Conservation (phyloP, 2,888 invertebrate genomes). For the Thymelicus acteon region DNA sequence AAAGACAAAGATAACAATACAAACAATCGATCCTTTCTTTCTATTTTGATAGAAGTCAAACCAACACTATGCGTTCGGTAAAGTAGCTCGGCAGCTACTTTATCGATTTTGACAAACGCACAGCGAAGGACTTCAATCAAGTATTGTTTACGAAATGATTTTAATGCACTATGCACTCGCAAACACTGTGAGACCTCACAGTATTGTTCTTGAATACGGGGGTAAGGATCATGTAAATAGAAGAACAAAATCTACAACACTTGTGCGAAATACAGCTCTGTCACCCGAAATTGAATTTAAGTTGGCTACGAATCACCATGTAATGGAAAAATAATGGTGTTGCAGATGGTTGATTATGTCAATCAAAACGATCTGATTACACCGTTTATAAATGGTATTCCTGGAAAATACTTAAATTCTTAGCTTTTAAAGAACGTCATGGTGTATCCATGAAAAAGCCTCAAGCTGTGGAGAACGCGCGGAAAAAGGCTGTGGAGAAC, state of each 20-base stretch:
- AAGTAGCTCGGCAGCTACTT: too few relatives aligned
- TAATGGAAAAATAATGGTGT: slow-evolving; percentile 50
- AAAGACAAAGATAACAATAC: too few relatives aligned
- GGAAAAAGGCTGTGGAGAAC: too few relatives aligned
- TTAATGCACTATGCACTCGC: too few relatives aligned
- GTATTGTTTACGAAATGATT: too few relatives aligned
- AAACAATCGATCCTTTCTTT: too few relatives aligned
- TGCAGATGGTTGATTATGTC: slow-evolving; percentile 51
- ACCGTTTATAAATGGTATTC: slow-evolving; percentile 51
- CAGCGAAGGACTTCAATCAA: too few relatives aligned
- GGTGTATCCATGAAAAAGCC: slow-evolving; percentile 57
- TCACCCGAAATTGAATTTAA: slow-evolving; percentile 40
- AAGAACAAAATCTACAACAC: neutral
- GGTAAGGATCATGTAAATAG: neutral
- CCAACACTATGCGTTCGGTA: too few relatives aligned
- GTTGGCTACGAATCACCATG: slow-evolving; percentile 42
- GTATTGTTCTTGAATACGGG: too few relatives aligned
- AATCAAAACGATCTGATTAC: slow-evolving; percentile 46
- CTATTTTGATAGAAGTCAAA: too few relatives aligned
- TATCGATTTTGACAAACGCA: too few relatives aligned
- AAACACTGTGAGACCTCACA: too few relatives aligned
- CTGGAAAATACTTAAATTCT: slow-evolving; percentile 53
- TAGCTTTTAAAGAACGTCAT: slow-evolving; percentile 49
- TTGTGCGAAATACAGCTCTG: slow-evolving; percentile 4
- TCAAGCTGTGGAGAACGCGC: slow-evolving; percentile 49